Evolutionary conservation across 2,113 vertebrate genomes (phyloP).

Genomic region (Gavia stellata): DNA sequence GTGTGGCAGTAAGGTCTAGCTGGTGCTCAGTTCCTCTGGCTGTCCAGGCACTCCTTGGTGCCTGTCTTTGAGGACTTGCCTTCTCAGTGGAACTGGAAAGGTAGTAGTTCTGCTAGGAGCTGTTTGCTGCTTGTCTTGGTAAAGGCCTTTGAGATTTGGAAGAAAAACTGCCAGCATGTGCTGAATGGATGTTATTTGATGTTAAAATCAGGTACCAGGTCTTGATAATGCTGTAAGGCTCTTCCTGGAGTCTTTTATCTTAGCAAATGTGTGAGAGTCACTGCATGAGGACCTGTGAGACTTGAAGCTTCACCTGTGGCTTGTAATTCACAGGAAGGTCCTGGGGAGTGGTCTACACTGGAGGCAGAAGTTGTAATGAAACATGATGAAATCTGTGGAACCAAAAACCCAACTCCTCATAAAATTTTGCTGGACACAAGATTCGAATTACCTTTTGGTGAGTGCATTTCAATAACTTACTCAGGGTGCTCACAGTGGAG

Average conservation of each 20-base stretch:
- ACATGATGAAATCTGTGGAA: conserved; percentile 94
- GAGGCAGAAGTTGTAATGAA: conserved; percentile 95
- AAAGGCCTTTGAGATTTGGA: not conserved
- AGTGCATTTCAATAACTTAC: conserved; percentile 49
- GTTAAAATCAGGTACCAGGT: not conserved
- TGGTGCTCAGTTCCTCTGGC: not conserved
- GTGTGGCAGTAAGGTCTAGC: fast-evolving
- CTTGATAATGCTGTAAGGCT: not conserved
- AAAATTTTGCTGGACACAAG: conserved; percentile 90
- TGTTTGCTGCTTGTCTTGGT: not conserved
- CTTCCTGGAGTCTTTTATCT: not conserved
- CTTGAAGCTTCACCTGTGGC: not conserved
- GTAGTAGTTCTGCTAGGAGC: not conserved
- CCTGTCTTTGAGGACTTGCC: not conserved
- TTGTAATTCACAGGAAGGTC: conserved; percentile 85
- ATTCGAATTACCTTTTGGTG: conserved; percentile 96
- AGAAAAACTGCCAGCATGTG: not conserved
- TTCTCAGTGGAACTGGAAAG: not conserved
- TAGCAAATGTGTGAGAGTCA: not conserved
- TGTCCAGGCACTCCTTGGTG: not conserved
- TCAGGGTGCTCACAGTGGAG: not conserved
- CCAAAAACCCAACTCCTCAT: conserved; percentile 91
- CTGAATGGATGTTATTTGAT: not conserved
- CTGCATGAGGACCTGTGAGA: not conserved
- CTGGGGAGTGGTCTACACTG: conserved; percentile 89